These are phyloP conservation scores for Carcharodon carcharias DNA, from an alignment of 2,797 vertebrate genomes.

Conservation along the genomic window DNA sequence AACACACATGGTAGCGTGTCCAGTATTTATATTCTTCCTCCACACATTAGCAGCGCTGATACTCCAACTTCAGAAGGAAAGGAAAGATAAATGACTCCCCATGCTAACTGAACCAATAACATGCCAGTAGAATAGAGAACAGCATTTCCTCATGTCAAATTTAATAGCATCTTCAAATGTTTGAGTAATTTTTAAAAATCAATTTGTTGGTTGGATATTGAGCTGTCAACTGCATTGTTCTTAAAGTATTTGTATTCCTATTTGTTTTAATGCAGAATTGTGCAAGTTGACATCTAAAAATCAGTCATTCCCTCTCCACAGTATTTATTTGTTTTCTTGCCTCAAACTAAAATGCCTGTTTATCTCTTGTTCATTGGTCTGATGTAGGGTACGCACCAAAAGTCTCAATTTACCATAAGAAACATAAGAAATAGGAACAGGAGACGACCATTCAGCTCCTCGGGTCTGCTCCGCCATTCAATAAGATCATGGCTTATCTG, in stretches of 20 bases:
- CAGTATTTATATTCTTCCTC: background rate
- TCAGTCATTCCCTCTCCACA: too few species aligned
- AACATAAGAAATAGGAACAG: too few species aligned
- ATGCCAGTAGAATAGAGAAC: background rate
- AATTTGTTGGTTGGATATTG: background rate
- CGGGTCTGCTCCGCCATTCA: too few species aligned
- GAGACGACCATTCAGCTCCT: too few species aligned
- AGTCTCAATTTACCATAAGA: background rate
- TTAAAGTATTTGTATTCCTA: background rate
- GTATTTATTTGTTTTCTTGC: too few species aligned
- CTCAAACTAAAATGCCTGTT: too few species aligned
- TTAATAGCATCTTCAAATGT: background rate
- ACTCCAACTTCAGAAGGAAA: too few species aligned
- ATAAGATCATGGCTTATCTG: too few species aligned
- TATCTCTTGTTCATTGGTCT: too few species aligned
- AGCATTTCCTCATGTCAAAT: background rate
- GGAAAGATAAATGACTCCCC: background rate
- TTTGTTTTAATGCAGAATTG: background rate
- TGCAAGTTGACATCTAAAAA: background rate
- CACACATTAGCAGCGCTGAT: background rate
- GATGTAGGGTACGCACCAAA: background rate
- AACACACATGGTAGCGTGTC: background rate
- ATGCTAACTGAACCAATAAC: background rate
- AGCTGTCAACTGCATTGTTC: background rate
- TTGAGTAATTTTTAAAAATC: background rate